Conservation (phyloP, 2,797 vertebrate genomes). For the Nyctalus aviator region DNA sequence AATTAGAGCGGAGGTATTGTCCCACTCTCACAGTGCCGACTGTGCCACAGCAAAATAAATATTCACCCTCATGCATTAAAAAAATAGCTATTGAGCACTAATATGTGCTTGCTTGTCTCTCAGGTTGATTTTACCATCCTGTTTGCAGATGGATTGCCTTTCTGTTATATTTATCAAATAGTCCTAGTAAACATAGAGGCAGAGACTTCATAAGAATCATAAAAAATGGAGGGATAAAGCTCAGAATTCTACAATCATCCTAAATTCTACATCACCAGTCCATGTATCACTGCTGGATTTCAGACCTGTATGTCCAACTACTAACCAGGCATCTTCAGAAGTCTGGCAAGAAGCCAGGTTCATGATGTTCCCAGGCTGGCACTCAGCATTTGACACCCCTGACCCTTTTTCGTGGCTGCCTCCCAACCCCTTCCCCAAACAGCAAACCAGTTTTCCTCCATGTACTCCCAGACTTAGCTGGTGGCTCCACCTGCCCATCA, state of each 20-base stretch:
- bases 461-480: neutral
- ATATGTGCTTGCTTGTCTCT: neutral
- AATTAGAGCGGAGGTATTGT: neutral
- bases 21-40: neutral
- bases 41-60: neutral
- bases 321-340: constrained; percentile 26
- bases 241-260: neutral
- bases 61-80: neutral
- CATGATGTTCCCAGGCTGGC: neutral
- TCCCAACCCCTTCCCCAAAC: neutral
- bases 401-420: no score
- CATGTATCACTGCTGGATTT: neutral
- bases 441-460: neutral
- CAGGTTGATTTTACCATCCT: constrained; percentile 2
- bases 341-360: neutral
- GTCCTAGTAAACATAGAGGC: constrained; percentile 25
- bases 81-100: neutral
- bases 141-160: neutral
- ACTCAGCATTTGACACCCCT: neutral
- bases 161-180: neutral
- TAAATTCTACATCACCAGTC: neutral
- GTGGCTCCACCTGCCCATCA: neutral
- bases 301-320: neutral
- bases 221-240: neutral
- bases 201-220: neutral